These are phyloP conservation scores for Equus quagga DNA, from an alignment of 2,113 vertebrate species.

Conservation along the genomic window DNA sequence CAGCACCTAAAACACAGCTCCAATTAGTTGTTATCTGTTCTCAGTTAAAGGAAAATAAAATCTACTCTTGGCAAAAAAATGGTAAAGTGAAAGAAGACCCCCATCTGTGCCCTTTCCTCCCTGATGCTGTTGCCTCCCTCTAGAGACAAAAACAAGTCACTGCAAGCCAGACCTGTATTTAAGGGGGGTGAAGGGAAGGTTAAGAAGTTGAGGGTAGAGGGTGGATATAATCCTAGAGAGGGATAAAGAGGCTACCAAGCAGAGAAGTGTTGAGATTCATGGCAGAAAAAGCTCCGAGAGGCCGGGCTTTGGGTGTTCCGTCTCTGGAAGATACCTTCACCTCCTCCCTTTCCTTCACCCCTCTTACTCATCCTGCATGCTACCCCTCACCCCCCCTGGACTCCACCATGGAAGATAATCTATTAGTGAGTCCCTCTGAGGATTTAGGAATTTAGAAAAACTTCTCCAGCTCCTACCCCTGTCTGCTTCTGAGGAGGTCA, in stretches of 20 bases:
- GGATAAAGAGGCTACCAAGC: background rate
- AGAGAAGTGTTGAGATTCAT: background rate
- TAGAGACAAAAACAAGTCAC: slow-evolving; percentile 70
- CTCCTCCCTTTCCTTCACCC: background rate
- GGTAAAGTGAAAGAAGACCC: slow-evolving; percentile 21
- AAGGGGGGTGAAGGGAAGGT: background rate
- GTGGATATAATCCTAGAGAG: background rate
- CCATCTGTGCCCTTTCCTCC: slow-evolving; percentile 5
- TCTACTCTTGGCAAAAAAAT: background rate
- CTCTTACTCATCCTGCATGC: background rate
- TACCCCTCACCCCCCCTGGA: background rate
- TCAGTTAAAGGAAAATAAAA: slow-evolving; percentile 42
- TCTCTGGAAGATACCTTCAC: background rate
- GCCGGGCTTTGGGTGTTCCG: background rate
- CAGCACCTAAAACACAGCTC: slow-evolving; percentile 30
- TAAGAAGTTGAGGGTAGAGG: background rate
- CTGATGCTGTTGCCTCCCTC: slow-evolving; percentile 64
- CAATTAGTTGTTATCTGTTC: background rate
- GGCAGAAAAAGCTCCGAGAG: background rate
- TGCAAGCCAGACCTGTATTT: slow-evolving; percentile 45
- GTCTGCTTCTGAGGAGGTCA: background rate
- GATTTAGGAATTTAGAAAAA: slow-evolving; percentile 26
- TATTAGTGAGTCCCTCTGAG: background rate
- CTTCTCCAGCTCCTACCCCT: background rate
- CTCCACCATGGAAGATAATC: background rate